These are phyloP conservation scores for Podarcis lilfordi DNA, from an alignment of 2,797 vertebrate species.

Conservation along the genomic window DNA sequence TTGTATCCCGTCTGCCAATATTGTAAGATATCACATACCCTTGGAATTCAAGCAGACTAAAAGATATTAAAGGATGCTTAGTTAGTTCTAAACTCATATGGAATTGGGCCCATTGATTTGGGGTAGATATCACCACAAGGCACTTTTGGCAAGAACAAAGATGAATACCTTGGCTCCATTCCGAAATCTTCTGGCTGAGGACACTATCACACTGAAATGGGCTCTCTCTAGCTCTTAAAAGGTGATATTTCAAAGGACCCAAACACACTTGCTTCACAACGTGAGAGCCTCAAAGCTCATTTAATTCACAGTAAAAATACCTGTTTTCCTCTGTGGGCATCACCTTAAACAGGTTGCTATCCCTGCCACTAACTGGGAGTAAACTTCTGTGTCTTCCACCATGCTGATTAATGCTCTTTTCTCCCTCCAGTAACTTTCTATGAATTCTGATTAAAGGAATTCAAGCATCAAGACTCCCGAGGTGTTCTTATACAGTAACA, in stretches of 20 bases:
- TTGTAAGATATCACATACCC: background rate
- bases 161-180: background rate
- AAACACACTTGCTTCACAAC: background rate
- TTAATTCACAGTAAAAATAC: background rate
- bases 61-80: background rate
- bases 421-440: conserved; percentile 23
- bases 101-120: background rate
- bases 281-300: background rate
- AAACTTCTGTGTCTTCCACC: conserved; percentile 20
- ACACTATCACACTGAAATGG: background rate
- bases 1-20: background rate
- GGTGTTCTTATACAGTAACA: conserved; percentile 16
- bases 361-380: conserved; percentile 22
- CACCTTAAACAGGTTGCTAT: conserved; percentile 12
- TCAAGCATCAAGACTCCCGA: conserved; percentile 33
- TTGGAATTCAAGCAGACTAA: background rate
- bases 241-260: background rate
- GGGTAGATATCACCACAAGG: background rate
- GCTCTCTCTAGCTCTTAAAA: background rate
- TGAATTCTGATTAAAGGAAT: conserved; percentile 46
- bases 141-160: background rate
- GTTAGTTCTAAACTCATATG: background rate
- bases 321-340: conserved; percentile 7
- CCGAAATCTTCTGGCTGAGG: background rate
- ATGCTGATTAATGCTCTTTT: conserved; percentile 28